Percentiles rank a stretch among this genome's conserved stretches.
phyloP scores from a whole-genome alignment of 1,140 invertebrate species.

The Drosophila carrolli region DNA sequence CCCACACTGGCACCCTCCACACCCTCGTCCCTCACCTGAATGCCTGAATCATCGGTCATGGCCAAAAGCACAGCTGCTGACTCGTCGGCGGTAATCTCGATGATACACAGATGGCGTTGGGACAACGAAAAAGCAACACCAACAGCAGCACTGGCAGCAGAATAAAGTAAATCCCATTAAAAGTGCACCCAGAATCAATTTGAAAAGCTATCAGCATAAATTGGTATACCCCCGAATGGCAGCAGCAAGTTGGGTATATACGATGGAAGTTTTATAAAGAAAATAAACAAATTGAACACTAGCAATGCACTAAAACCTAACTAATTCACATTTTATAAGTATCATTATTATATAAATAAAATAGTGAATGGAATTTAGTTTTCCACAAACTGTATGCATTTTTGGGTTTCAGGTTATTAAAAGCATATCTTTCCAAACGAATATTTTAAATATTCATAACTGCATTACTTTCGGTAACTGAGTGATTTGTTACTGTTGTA shows the following conservation, averaged over 20 bases:
- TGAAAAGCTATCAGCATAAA: conserved; percentile 35
- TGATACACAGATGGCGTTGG: conserved; percentile 36
- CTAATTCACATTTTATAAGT: too few relatives aligned
- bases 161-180: conserved; percentile 54
- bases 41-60: conserved; percentile 34
- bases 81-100: conserved; percentile 23
- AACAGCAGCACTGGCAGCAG: conserved; percentile 15
- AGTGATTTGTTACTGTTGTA: not conserved
- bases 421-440: too few relatives aligned
- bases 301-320: not conserved
- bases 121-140: conserved; percentile 1
- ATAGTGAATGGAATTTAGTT: too few relatives aligned
- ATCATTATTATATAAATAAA: too few relatives aligned
- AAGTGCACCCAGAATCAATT: conserved; percentile 61
- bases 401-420: too few relatives aligned
- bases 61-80: conserved; percentile 36
- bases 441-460: too few relatives aligned
- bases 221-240: conserved; percentile 8
- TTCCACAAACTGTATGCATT: too few relatives aligned
- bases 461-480: too few relatives aligned
- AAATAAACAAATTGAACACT: not conserved
- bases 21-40: not conserved
- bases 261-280: not conserved
- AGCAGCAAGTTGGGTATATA: not conserved
- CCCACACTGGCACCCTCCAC: conserved; percentile 16